Percentiles rank a stretch among this genome's conserved stretches.
Conservation (phyloP, 2,888 invertebrate species). For the Loripinus fragilis region DNA sequence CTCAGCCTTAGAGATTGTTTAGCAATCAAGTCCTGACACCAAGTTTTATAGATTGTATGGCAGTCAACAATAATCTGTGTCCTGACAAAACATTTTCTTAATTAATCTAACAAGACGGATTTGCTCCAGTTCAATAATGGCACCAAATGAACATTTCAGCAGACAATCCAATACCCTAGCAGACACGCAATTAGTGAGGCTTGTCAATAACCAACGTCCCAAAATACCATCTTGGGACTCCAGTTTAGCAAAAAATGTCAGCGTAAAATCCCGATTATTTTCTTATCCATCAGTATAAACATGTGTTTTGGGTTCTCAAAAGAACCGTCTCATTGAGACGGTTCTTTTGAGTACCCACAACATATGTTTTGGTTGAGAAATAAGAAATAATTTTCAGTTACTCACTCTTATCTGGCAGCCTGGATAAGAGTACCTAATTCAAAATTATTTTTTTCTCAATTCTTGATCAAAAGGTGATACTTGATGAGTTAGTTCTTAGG, state of each 20-base stretch:
- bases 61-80: background rate
- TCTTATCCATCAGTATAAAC: background rate
- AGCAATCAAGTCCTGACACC: too few relatives aligned
- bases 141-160: background rate
- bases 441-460: too few relatives aligned
- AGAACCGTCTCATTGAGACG: background rate
- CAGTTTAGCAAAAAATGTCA: too few relatives aligned
- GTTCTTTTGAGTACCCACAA: background rate
- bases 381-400: too few relatives aligned
- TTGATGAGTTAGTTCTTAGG: too few relatives aligned
- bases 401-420: too few relatives aligned
- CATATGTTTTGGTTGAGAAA: too few relatives aligned
- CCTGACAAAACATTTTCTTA: background rate
- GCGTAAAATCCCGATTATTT: background rate
- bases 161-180: background rate
- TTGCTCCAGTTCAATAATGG: background rate
- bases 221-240: too few relatives aligned
- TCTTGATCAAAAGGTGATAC: too few relatives aligned
- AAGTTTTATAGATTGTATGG: too few relatives aligned
- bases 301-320: conserved; percentile 1
- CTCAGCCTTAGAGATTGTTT: too few relatives aligned
- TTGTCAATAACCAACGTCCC: conserved; percentile 4
- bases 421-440: too few relatives aligned
- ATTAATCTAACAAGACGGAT: background rate
- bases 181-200: background rate